Evolutionary conservation across 2,797 vertebrate species (phyloP), one percentile per base, ranked within the genome.

Genomic region (Hydrophis major): DNA sequence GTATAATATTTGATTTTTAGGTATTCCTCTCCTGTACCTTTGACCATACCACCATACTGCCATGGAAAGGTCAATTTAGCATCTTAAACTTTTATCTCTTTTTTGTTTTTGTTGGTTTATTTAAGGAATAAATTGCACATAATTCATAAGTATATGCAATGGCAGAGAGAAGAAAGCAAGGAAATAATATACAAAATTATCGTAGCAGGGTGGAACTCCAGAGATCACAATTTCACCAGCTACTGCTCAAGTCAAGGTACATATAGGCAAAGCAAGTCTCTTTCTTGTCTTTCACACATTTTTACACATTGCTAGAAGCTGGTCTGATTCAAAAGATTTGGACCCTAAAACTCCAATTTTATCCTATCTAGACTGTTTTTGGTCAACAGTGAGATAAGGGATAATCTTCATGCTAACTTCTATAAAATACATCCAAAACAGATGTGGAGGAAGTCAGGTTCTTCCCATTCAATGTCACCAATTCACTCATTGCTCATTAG

Each of bases 41-140:
- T 93, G 88, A 10, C 87, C 95, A 92, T 93, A 56, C 94, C 93
- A 96, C 61, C 93, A 42, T 93, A 89, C 55, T 69, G 89, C 94
- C 55, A 42, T 11, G 7, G 28, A 50, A 92, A 86, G 37, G 28
- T 47, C 18, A 86, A 86, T 4, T 50, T 63, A 28, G 20, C 53
- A 89, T 22, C 55, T 56, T n/a, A 57, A 92, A 50, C 27, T 74
- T 60, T 18, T 8, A 83, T 55, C 32, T 37, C 22, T 53, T 10
- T 42, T 32, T 16, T 6, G 20, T 10, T n/a, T 87, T 25, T 6
- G 14, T 18, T 92, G 88, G 1, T 18, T 25, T 37, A 61, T 89
- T 86, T 47, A 83, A 83, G 47, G 10, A 86, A 78, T 18, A 91
- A 47, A 57, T 28, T 59, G 27, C 5, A 42, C 10, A 20, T n/a